phyloP scores from a whole-genome alignment of 2,888 invertebrate species.

The Sipha maydis region DNA sequence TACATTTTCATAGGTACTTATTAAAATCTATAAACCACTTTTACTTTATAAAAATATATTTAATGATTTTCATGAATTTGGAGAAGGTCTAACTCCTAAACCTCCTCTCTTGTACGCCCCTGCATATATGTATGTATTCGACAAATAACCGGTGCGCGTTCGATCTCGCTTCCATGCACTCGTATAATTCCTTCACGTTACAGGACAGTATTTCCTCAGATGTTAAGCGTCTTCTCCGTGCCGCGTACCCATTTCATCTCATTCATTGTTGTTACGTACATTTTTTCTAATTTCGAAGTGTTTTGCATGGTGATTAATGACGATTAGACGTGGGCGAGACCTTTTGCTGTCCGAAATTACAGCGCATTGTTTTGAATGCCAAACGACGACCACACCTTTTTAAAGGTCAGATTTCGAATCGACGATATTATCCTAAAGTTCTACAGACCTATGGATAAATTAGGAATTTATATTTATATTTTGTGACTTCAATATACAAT shows the following conservation, averaged over 20 bases:
- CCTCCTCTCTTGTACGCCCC: too few relatives aligned
- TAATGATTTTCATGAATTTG: too few relatives aligned
- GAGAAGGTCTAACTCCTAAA: too few relatives aligned
- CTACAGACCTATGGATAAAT: constrained; percentile 21
- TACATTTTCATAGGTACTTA: too few relatives aligned
- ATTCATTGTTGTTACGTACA: neutral
- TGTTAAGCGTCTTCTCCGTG: too few relatives aligned
- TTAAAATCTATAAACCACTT: neutral
- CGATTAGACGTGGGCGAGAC: constrained; percentile 50
- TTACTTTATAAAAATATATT: too few relatives aligned
- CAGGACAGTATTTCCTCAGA: neutral
- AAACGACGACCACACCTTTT: constrained; percentile 59
- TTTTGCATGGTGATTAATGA: constrained; percentile 24
- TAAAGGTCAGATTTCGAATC: constrained; percentile 44
- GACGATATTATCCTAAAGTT: constrained; percentile 39
- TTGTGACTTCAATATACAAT: constrained; percentile 9
- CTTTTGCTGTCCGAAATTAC: constrained; percentile 43
- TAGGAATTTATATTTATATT: neutral
- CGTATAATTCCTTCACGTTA: neutral
- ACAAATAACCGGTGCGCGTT: too few relatives aligned
- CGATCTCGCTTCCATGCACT: neutral
- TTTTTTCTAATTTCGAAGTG: neutral
- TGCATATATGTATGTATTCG: neutral
- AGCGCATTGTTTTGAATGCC: constrained; percentile 47
- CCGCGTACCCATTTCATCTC: neutral